Evolutionary conservation across 2,113 vertebrate species (phyloP).

Genomic region (Nothoprocta perdicaria): DNA sequence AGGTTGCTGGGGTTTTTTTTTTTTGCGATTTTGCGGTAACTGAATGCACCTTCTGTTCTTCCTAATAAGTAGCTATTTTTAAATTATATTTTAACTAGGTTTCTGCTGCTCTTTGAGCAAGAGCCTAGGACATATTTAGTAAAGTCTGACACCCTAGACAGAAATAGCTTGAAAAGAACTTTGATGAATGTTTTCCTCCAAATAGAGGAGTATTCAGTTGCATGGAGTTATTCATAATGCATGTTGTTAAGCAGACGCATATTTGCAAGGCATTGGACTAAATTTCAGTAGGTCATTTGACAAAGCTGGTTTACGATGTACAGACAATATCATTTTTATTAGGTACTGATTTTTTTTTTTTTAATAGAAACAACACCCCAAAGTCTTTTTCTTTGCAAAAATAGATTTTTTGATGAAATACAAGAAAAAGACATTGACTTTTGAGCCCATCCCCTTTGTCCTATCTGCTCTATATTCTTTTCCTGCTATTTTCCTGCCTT

Average conservation of each 20-base stretch:
- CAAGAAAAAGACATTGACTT: not conserved
- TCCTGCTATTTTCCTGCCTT: not conserved
- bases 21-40: constrained; percentile 18
- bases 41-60: constrained; percentile 59
- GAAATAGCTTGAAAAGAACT: constrained; percentile 42
- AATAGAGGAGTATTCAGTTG: not conserved
- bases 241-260: not conserved
- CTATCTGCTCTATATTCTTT: not conserved
- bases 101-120: constrained; percentile 29
- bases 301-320: not conserved
- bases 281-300: not conserved
- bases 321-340: not conserved
- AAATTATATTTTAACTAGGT: constrained; percentile 8
- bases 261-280: not conserved
- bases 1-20: constrained; percentile 8
- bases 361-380: not conserved
- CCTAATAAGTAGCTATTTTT: constrained; percentile 41
- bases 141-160: constrained; percentile 18
- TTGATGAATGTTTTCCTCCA: not conserved
- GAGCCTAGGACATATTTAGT: not conserved
- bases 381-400: not conserved
- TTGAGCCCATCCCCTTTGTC: not conserved
- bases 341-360: not conserved
- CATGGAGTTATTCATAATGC: not conserved
- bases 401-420: not conserved